A percentile compares a stretch with the other conserved stretches of the same genome.
These are phyloP conservation scores for Crioceris asparagi DNA, from an alignment of 2,888 invertebrate genomes.

Conservation along the genomic window DNA sequence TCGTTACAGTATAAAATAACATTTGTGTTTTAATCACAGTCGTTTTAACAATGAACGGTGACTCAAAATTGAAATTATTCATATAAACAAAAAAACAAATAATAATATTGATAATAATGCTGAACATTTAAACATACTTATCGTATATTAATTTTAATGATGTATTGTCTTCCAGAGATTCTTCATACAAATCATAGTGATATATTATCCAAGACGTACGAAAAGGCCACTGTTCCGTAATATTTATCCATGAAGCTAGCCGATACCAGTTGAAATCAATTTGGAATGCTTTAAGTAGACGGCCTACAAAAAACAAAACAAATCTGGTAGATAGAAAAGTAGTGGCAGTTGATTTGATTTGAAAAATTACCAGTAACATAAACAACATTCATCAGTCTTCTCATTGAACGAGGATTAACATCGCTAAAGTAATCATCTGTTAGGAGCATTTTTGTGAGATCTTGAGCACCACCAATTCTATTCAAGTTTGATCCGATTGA, in stretches of 20 bases:
- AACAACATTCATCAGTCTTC: slow-evolving; percentile 91
- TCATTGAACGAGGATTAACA: slow-evolving; percentile 95
- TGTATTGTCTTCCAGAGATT: slow-evolving; percentile 72
- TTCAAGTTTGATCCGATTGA: slow-evolving; percentile 84
- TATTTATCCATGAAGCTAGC: slow-evolving; percentile 94
- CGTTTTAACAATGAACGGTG: no score
- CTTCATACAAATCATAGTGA: slow-evolving; percentile 83
- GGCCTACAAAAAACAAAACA: slow-evolving; percentile 47
- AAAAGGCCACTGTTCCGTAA: slow-evolving; percentile 98
- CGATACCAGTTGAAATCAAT: slow-evolving; percentile 97
- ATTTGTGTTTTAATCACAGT: no score
- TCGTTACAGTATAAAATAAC: no score
- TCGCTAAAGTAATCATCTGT: slow-evolving; percentile 99
- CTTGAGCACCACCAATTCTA: slow-evolving; percentile 58
- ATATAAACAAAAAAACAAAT: no score
- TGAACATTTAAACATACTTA: slow-evolving; percentile 72
- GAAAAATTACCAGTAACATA: slow-evolving; percentile 71
- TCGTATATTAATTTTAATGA: slow-evolving; percentile 87
- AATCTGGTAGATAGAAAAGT: not conserved
- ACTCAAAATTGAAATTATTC: no score
- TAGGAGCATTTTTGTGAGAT: slow-evolving; percentile 66
- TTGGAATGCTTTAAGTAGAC: slow-evolving; percentile 94
- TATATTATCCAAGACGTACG: slow-evolving; percentile 95
- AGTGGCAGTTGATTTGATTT: not conserved
- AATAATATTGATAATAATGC: no score